Percentiles rank a stretch among this genome's conserved stretches.
Conservation (phyloP, 2,888 invertebrate genomes). For the Drosophila birchii region DNA sequence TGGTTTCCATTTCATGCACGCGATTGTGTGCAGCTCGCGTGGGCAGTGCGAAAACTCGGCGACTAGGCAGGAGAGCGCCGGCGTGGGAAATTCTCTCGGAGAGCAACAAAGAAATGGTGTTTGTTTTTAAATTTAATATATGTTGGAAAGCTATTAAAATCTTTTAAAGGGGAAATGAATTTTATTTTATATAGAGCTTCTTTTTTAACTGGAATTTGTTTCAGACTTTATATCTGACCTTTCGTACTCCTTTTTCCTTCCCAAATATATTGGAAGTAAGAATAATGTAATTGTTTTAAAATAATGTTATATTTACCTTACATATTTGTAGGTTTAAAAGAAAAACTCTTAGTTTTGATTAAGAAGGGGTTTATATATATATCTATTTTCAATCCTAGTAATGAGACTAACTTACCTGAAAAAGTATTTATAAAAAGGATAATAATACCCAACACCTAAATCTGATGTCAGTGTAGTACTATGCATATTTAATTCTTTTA, state of each 20-base stretch:
- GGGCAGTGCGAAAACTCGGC: constrained; percentile 59
- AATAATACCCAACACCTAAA: not conserved
- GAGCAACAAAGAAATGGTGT: constrained; percentile 8
- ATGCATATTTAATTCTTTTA: not conserved
- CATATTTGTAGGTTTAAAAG: not conserved
- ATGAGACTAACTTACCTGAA: not conserved
- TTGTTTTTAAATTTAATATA: not conserved
- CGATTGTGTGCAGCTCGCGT: constrained; percentile 73
- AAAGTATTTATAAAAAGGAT: too few species aligned
- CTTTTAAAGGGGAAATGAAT: not conserved
- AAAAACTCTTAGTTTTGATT: not conserved
- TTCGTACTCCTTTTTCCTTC: not conserved
- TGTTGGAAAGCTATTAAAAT: not conserved
- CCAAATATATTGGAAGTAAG: not conserved
- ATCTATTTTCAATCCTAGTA: not conserved
- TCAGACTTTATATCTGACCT: too few species aligned
- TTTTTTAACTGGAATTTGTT: not conserved
- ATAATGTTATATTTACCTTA: not conserved
- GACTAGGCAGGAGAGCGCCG: constrained; percentile 55
- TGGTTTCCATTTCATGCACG: constrained; percentile 75
- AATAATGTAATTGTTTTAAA: not conserved
- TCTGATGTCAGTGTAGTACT: not conserved
- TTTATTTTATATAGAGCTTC: not conserved
- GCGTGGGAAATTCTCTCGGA: constrained; percentile 47
- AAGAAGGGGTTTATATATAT: not conserved